Evolutionary conservation across 2,888 invertebrate species (phyloP).

Genomic region (Andrena fulva): DNA sequence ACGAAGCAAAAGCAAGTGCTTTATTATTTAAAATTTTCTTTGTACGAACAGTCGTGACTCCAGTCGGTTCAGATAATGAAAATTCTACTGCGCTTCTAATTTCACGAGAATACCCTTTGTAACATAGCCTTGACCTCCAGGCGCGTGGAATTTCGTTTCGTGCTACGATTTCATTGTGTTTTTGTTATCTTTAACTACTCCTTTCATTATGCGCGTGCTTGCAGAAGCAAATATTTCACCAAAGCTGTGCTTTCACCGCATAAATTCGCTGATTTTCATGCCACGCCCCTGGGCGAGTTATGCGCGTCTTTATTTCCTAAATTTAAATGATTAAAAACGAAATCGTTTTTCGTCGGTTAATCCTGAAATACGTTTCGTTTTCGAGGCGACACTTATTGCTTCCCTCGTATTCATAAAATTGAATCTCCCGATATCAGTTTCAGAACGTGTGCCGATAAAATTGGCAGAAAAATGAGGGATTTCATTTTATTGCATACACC

Average conservation of each 20-base stretch:
- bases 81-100: not conserved
- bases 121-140: not conserved
- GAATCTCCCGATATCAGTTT: not conserved
- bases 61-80: not conserved
- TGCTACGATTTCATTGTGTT: not conserved
- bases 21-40: not conserved
- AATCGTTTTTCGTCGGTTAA: not conserved
- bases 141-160: not conserved
- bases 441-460: not conserved
- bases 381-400: not conserved
- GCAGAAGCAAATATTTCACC: not conserved
- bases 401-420: not conserved
- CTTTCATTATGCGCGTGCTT: not conserved
- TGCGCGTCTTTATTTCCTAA: too few species aligned
- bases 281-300: too few species aligned
- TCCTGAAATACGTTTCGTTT: not conserved
- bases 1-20: not conserved
- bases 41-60: not conserved
- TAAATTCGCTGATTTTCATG: too few species aligned
- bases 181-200: not conserved
- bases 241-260: too few species aligned
- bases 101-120: not conserved
- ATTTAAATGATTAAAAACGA: not conserved
- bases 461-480: not conserved
- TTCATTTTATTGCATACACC: not conserved